Evolutionary conservation across 2,888 invertebrate genomes (phyloP).

Genomic region (Gnatocerus cornutus): DNA sequence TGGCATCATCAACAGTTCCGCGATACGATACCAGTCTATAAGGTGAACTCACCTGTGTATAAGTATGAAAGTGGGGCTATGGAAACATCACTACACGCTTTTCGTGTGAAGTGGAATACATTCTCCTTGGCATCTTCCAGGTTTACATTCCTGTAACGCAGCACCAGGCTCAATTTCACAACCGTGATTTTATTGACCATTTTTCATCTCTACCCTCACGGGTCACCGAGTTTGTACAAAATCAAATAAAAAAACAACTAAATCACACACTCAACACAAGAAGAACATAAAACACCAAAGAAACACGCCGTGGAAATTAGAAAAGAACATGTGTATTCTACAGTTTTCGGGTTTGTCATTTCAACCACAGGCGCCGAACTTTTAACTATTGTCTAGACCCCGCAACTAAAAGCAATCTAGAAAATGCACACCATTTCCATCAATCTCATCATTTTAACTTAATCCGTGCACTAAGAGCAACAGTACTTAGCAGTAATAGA

Average conservation of each 20-base stretch:
- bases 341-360: slow-evolving; percentile 22
- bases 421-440: slow-evolving; percentile 28
- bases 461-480: slow-evolving; percentile 16
- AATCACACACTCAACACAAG: slow-evolving; percentile 49
- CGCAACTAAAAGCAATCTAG: slow-evolving; percentile 17
- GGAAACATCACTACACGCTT: slow-evolving; percentile 72
- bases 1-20: slow-evolving; percentile 27
- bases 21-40: slow-evolving; percentile 29
- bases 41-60: slow-evolving; percentile 61
- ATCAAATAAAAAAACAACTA: slow-evolving; percentile 52
- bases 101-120: slow-evolving; percentile 77
- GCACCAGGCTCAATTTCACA: slow-evolving; percentile 50
- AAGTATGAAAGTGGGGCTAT: slow-evolving; percentile 56
- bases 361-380: slow-evolving; percentile 35
- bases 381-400: slow-evolving; percentile 23
- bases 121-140: slow-evolving; percentile 74
- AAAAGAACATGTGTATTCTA: slow-evolving; percentile 24
- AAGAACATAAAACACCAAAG: slow-evolving; percentile 47
- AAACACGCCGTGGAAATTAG: slow-evolving; percentile 20
- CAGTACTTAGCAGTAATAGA: slow-evolving; percentile 29
- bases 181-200: slow-evolving; percentile 30
- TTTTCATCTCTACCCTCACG: slow-evolving; percentile 23
- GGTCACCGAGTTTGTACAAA: slow-evolving; percentile 34
- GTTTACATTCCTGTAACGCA: slow-evolving; percentile 69
- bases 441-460: slow-evolving; percentile 16